Percentiles rank a stretch among this genome's conserved stretches.
Conservation (phyloP, 2,113 vertebrate genomes). For the Pungitius pungitius region DNA sequence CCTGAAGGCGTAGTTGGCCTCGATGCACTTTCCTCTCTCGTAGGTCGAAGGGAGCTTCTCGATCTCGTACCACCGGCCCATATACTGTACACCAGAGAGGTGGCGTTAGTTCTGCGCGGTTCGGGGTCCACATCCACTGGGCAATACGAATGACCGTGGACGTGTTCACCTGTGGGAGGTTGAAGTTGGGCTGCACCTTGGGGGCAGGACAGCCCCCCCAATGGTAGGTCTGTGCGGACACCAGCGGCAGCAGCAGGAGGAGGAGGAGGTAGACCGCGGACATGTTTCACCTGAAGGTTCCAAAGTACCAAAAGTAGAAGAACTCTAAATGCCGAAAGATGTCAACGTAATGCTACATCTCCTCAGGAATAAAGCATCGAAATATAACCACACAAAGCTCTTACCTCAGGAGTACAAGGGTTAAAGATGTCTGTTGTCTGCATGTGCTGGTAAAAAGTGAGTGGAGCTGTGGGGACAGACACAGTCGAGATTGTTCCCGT, state of each 20-base stretch:
- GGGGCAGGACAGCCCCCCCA: conserved; percentile 85
- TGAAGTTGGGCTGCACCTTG: conserved; percentile 85
- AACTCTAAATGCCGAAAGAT: no score
- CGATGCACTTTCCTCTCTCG: conserved; percentile 78
- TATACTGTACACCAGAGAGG: conserved; percentile 63
- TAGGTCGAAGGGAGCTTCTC: conserved; percentile 74
- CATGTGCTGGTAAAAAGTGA: no score
- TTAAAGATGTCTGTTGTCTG: no score
- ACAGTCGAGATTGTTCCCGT: no score
- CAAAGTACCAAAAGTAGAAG: not conserved
- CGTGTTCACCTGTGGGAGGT: conserved; percentile 67
- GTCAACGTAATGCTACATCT: no score
- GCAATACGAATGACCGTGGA: not conserved
- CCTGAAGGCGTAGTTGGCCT: conserved; percentile 71
- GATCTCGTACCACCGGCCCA: conserved; percentile 83
- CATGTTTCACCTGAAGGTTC: conserved; percentile 39
- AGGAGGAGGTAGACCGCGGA: conserved; percentile 39
- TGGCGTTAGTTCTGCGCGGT: not conserved
- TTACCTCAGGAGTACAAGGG: no score
- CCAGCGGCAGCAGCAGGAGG: conserved; percentile 59
- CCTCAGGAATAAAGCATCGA: no score
- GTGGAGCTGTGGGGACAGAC: no score
- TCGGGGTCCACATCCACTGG: not conserved
- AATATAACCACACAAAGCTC: no score
- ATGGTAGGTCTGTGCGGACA: conserved; percentile 82